Conservation (phyloP, 2,113 vertebrate species). For the Tretioscincus oriximinensis region DNA sequence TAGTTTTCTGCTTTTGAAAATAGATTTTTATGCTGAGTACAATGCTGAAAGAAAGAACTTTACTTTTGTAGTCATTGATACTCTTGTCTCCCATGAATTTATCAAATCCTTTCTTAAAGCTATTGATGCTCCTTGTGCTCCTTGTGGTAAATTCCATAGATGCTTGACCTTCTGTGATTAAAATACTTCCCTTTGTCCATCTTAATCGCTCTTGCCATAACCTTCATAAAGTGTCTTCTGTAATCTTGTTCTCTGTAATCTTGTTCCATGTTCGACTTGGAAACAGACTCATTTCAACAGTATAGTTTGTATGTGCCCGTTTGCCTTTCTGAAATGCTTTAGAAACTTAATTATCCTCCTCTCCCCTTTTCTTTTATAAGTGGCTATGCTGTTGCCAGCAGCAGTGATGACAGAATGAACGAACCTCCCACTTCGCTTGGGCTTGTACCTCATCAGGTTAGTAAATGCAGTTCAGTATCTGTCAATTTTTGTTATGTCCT, state of each 20-base stretch:
- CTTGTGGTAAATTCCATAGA: too few species aligned
- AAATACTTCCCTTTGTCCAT: too few species aligned
- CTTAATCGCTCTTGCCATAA: too few species aligned
- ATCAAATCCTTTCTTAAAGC: too few species aligned
- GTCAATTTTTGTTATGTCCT: background rate
- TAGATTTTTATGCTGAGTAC: background rate
- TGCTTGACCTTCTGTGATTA: too few species aligned
- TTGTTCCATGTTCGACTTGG: background rate
- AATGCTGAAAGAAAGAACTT: background rate
- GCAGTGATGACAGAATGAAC: constrained; percentile 97
- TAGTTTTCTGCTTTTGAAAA: background rate
- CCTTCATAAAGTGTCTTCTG: too few species aligned
- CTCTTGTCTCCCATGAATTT: too few species aligned
- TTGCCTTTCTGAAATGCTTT: background rate
- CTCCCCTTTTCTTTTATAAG: constrained; percentile 67
- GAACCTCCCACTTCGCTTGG: constrained; percentile 96
- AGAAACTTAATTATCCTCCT: constrained; percentile 22
- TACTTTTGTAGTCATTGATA: too few species aligned
- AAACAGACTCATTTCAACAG: background rate
- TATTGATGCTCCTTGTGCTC: too few species aligned
- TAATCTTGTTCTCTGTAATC: background rate
- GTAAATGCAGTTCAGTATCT: constrained; percentile 45
- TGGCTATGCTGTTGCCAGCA: constrained; percentile 95
- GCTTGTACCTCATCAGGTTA: constrained; percentile 96
- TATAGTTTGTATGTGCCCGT: background rate